Base-by-base conservation (phyloP, 2,113 vertebrate species). In the Tetraodon nigroviridis region DNA sequence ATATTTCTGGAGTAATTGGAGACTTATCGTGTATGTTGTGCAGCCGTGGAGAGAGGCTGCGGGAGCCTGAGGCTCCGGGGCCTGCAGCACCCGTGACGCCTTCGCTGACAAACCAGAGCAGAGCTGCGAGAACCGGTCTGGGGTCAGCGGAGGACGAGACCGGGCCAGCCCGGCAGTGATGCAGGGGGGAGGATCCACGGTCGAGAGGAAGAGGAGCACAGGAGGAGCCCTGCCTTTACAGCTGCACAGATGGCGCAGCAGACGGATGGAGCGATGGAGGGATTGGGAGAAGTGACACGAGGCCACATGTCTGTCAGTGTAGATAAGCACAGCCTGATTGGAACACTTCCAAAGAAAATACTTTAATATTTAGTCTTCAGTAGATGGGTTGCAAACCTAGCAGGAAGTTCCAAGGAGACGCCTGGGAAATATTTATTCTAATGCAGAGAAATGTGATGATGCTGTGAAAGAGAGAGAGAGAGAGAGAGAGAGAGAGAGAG, bases 171-270 rank as follows among this genome's bases (percentile, higher is more conserved):
- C 66, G 55, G 76, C 22, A 54, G 54, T 29, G 37, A 47, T 57
- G 50, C 55, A 49, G 75, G 55, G 66, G 41, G 67, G 57, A 78
- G 49, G 66, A 67, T 55, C 37, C 49, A 46, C 55, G 53, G 61
- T 64, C 58, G 19, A 67, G 67, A 50, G 60, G 65, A 1, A 58
- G 67, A 54, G 53, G 73, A 63, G 58, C 73, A 64, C 79, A 76
- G 0, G 49, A 71, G 45, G 57, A 68, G 67, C 53, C 61, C 41
- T 64, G 71, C 72, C 83, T 76, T 75, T 82, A 61, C 80, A 81
- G 76, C 81, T 82, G 80, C 80, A 84, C 88, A 89, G 87, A 88
- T 89, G 88, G 86, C 67, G 67, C 63, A 58, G 79, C 82, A 84
- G 82, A 87, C 79, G 87, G 88, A 76, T 67, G 79, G 72, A 80